phyloP scores from a whole-genome alignment of 1,140 invertebrate genomes.

The Tetramorium parvispinum region DNA sequence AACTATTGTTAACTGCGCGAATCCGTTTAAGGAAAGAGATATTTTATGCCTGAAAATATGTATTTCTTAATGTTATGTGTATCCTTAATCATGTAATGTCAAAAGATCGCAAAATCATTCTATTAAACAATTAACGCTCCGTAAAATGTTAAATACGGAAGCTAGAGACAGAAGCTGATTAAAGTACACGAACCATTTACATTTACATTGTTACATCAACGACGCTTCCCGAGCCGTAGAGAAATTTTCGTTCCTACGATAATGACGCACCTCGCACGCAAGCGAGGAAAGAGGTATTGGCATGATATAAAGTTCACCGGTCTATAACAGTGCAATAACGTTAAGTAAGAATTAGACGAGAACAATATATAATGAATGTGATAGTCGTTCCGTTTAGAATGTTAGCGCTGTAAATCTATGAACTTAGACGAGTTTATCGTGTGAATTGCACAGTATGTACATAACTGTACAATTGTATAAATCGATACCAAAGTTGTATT shows the following conservation, averaged over 20 bases:
- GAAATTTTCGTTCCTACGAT: conserved; percentile 42
- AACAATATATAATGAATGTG: conserved; percentile 80
- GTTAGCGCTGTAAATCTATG: conserved; percentile 65
- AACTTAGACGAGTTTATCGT: conserved; percentile 41
- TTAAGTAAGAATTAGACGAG: conserved; percentile 46
- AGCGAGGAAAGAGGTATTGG: conserved; percentile 10
- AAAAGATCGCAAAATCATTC: background rate
- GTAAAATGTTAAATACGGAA: background rate
- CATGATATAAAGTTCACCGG: conserved; percentile 15
- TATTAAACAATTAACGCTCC: background rate
- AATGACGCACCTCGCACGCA: conserved; percentile 40
- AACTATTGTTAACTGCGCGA: conserved; percentile 15
- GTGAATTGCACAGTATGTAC: conserved; percentile 57
- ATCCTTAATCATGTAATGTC: background rate
- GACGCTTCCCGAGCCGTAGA: conserved; percentile 16
- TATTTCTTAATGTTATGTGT: conserved; percentile 1
- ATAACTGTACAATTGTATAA: conserved; percentile 76
- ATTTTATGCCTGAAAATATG: conserved; percentile 8
- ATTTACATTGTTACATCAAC: conserved; percentile 24
- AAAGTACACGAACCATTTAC: conserved; percentile 24
- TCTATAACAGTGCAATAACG: conserved; percentile 57
- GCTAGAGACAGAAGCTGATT: conserved; percentile 19
- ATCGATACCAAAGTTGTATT: conserved; percentile 82
- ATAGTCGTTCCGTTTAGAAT: conserved; percentile 79
- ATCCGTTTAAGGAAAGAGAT: conserved; percentile 10